These are phyloP conservation scores for Odontophorus gujanensis DNA, from an alignment of 2,113 vertebrate species.

Conservation along the genomic window DNA sequence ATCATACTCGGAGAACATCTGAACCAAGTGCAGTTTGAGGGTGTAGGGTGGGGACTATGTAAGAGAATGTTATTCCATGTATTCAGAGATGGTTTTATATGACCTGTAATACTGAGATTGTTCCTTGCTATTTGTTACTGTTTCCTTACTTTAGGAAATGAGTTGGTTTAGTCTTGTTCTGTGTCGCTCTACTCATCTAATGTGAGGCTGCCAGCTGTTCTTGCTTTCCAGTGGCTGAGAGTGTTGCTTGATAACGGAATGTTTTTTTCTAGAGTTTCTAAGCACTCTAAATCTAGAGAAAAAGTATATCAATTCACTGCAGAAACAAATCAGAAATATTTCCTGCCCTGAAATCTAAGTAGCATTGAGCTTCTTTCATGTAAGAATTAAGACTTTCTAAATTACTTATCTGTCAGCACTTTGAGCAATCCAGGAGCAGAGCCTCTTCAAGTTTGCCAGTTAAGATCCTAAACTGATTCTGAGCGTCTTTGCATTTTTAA, in stretches of 20 bases:
- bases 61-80: not conserved
- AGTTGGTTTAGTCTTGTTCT: not conserved
- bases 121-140: not conserved
- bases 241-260: not conserved
- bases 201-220: not conserved
- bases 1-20: not conserved
- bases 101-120: not conserved
- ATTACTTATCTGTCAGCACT: not conserved
- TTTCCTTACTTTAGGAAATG: not conserved
- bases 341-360: not conserved
- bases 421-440: accelerated
- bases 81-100: not conserved
- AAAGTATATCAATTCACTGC: not conserved
- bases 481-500: not conserved
- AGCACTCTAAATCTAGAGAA: not conserved
- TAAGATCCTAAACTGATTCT: not conserved
- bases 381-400: not conserved
- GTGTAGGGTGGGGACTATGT: accelerated
- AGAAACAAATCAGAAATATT: not conserved
- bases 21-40: not conserved
- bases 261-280: not conserved
- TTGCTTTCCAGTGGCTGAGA: not conserved
- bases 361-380: not conserved
- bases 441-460: not conserved
- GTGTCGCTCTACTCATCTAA: not conserved